phyloP scores from a whole-genome alignment of 2,113 vertebrate species.

The Prolemur simus region DNA sequence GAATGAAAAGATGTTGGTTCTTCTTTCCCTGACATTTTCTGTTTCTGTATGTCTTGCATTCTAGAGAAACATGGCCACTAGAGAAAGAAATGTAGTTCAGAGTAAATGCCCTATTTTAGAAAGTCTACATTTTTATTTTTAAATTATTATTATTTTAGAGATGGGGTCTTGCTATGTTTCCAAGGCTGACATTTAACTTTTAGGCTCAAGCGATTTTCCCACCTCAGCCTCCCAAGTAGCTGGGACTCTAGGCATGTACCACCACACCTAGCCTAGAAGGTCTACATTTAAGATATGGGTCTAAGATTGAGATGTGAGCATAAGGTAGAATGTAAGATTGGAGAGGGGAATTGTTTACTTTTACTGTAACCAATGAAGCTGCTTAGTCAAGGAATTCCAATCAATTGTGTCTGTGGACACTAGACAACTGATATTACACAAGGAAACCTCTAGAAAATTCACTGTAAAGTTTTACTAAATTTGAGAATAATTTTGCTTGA shows the following conservation, averaged over 20 bases:
- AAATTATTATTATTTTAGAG: too few relatives aligned
- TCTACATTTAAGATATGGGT: neutral
- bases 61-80: neutral
- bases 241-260: too few relatives aligned
- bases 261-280: neutral
- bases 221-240: too few relatives aligned
- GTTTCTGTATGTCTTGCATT: neutral
- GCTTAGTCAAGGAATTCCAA: neutral
- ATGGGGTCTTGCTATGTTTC: too few relatives aligned
- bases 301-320: neutral
- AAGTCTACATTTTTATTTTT: neutral
- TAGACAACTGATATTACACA: neutral
- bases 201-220: too few relatives aligned
- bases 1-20: neutral
- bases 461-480: constrained; percentile 42
- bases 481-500: constrained; percentile 12
- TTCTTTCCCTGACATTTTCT: neutral
- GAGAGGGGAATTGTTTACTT: neutral
- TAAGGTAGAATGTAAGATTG: neutral
- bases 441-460: neutral
- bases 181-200: too few relatives aligned
- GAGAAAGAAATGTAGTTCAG: neutral
- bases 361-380: neutral
- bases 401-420: neutral
- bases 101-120: neutral